A percentile compares a stretch with the other conserved stretches of the same genome.
Evolutionary conservation across 2,113 vertebrate species (phyloP).

Genomic region (Oenanthe oenanthe): DNA sequence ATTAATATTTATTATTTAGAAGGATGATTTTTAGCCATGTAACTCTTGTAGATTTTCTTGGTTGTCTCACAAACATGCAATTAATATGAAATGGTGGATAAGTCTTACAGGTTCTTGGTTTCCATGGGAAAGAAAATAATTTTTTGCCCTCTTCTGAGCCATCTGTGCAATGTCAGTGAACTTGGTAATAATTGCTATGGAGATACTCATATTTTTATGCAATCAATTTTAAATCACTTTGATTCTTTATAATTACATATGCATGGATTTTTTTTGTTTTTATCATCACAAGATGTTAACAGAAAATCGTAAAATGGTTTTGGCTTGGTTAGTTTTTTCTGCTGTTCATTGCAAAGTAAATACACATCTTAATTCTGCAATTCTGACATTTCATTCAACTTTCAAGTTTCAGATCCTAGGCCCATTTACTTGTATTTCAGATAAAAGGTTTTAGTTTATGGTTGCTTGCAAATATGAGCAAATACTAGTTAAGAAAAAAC

Average conservation of each 20-base stretch:
- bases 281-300: background rate
- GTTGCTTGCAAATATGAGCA: background rate
- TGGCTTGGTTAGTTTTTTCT: background rate
- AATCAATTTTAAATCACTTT: background rate
- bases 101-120: background rate
- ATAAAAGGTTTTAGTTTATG: background rate
- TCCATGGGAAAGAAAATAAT: background rate
- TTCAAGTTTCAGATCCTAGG: background rate
- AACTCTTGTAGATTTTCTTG: background rate
- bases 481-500: background rate
- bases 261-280: background rate
- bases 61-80: background rate
- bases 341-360: background rate
- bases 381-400: background rate
- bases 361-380: background rate
- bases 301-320: background rate
- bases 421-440: background rate
- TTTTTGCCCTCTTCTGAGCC: background rate
- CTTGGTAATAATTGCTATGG: background rate
- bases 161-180: background rate
- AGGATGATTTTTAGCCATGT: background rate
- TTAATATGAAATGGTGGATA: background rate
- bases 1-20: background rate
- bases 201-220: background rate
- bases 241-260: background rate